Evolutionary conservation across 2,113 vertebrate genomes (phyloP).

Genomic region (Rhea americana): DNA sequence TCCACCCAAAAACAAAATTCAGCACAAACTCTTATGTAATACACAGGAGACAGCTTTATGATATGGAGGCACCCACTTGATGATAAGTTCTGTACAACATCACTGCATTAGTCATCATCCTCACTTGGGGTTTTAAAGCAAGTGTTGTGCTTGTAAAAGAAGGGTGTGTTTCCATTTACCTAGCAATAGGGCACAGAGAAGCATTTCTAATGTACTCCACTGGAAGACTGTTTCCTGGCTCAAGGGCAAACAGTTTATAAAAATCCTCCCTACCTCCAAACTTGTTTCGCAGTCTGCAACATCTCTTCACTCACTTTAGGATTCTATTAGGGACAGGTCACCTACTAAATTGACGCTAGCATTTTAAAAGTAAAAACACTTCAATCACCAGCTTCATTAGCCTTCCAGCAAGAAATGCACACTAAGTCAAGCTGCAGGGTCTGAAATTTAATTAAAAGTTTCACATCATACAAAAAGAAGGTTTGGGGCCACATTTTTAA

Average conservation of each 20-base stretch:
- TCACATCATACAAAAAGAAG: constrained; percentile 31
- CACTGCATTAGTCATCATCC: not conserved
- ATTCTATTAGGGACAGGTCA: constrained; percentile 9
- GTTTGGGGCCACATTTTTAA: constrained; percentile 60
- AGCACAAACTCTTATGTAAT: not conserved
- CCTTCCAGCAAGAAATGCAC: constrained; percentile 41
- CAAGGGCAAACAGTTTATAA: constrained; percentile 16
- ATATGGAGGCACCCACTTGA: constrained; percentile 30
- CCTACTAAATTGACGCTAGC: not conserved
- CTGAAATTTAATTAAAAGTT: constrained; percentile 37
- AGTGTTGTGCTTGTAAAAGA: not conserved
- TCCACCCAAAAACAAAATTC: not conserved
- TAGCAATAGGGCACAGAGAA: constrained; percentile 1
- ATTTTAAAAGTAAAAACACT: constrained; percentile 25
- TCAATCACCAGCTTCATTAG: constrained; percentile 28
- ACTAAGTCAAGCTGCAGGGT: constrained; percentile 59
- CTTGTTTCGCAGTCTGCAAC: not conserved
- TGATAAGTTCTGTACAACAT: constrained; percentile 17
- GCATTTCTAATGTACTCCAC: not conserved
- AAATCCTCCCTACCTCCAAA: not conserved
- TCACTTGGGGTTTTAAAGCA: not conserved
- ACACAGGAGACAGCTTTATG: not conserved
- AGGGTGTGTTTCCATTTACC: constrained; percentile 35
- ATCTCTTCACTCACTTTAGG: not conserved
- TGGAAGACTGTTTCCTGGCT: constrained; percentile 28